These are phyloP conservation scores for Azemiops feae DNA, from an alignment of 2,113 vertebrate genomes.

Conservation along the genomic window DNA sequence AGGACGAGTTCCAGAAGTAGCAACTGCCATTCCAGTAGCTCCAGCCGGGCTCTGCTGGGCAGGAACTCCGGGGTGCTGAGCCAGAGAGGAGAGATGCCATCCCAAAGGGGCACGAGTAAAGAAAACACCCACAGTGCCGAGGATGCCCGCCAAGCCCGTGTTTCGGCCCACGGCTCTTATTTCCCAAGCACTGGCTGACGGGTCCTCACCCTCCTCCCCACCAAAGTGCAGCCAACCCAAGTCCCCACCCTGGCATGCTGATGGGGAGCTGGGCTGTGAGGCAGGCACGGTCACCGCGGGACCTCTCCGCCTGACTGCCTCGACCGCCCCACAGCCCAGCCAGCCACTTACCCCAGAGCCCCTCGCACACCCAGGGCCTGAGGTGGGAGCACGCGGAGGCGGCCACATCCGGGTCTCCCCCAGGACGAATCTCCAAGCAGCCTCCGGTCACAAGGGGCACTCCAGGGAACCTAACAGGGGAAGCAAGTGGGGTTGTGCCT, in stretches of 20 bases:
- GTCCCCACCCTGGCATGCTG: rapidly evolving
- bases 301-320: background rate
- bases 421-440: background rate
- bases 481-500: background rate
- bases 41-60: conserved; percentile 15
- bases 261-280: background rate
- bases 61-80: conserved; percentile 6
- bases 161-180: background rate
- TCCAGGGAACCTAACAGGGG: background rate
- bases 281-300: background rate
- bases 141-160: too few relatives aligned
- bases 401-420: background rate
- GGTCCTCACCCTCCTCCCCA: background rate
- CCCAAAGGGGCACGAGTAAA: background rate
- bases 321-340: background rate
- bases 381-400: background rate
- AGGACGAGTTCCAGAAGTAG: conserved; percentile 5
- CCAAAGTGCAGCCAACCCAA: background rate
- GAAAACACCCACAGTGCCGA: background rate
- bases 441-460: background rate
- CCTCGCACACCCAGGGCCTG: conserved; percentile 30
- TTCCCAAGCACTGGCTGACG: background rate
- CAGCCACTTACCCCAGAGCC: background rate
- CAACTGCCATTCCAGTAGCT: conserved; percentile 29
- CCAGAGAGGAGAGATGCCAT: background rate